Evolutionary conservation across 64 coral and sea anemone genomes (phyloP), one percentile per base, ranked within the genome.

Genomic region (Cladopsammia gracilis): DNA sequence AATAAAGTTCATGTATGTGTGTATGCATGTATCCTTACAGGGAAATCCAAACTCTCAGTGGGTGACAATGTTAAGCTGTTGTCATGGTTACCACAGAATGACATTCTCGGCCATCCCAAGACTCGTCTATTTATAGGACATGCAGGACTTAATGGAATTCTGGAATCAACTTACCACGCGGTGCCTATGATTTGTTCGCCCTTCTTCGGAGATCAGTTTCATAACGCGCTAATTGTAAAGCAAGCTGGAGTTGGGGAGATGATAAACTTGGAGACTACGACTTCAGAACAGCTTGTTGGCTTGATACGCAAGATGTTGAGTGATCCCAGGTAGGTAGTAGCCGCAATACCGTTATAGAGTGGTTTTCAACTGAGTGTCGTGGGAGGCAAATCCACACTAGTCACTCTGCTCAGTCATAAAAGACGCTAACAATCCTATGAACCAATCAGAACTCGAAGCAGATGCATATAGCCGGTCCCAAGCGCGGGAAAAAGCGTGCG

Each of bases 21-120:
- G 11, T 11, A 11, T 11, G 11, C 11, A 7, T 54, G 4, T 54
- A 7, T 54, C 53, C 12, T 12, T 10, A 12, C 80, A 84, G 80
- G 22, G 19, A 68, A 7, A 13, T 68, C 62, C 18, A 49, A 67
- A 25, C 3, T 68, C 19, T 12, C 80, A 47, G 19, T 68, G 9
- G 67, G 80, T 50, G 80, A 66, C 18, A 92, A 92, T 68, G 53
- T 92, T 12, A 85, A 86, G 45, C 26, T 62, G 22, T 46, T 86
- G n/a, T 16, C 70, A 50, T 92, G 90, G 90, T 5, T 92, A 65
- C 90, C 90, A 44, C 90, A 92, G 71, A 92, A 92, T 61, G 90
- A 92, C 58, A 76, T 92, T 51, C 72, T 93, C 3, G 91, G 83
- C 25, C 82, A 93, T 46, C 24, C 44, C 3, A 87, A 93, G 60